Percentiles rank a stretch among this genome's conserved stretches.
Evolutionary conservation across 53 echinoderm and acorn worm species (phyloP).

Genomic region (Pentamera pediparva): DNA sequence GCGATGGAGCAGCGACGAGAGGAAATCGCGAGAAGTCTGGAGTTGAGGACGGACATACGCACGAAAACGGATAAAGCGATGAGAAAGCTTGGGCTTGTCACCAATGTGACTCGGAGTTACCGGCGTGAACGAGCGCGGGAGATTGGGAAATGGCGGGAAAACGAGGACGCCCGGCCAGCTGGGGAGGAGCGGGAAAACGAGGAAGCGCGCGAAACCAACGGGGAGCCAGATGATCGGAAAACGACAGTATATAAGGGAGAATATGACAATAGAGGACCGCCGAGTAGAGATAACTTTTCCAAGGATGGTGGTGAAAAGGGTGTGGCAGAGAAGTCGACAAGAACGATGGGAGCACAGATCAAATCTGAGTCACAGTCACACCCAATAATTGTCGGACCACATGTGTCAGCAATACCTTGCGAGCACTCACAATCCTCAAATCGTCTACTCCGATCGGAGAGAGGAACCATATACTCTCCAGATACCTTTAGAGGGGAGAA

Average conservation of each 20-base stretch:
- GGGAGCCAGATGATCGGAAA: not conserved
- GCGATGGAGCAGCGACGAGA: conserved; percentile 62
- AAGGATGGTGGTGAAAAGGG: not conserved
- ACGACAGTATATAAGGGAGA: too few relatives aligned
- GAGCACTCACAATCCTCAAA: not conserved
- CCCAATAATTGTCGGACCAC: not conserved
- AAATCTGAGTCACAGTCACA: not conserved
- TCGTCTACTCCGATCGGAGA: not conserved
- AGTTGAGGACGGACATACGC: conserved; percentile 26
- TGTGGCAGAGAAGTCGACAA: not conserved
- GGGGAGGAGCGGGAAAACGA: not conserved
- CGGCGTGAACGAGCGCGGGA: too few relatives aligned
- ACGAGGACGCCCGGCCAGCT: too few relatives aligned
- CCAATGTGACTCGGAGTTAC: too few relatives aligned
- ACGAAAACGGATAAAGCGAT: too few relatives aligned
- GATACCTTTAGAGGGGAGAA: too few relatives aligned
- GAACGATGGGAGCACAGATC: not conserved
- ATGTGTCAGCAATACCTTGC: not conserved
- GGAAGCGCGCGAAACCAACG: not conserved
- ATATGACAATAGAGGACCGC: too few relatives aligned
- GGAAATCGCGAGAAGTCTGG: conserved; percentile 41
- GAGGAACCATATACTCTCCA: not conserved
- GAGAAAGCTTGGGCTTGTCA: too few relatives aligned
- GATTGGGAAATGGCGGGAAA: too few relatives aligned
- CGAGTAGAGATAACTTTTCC: too few relatives aligned